These are phyloP conservation scores for Pygmarrhopalites habei DNA, from an alignment of 1,140 invertebrate species.

Conservation along the genomic window DNA sequence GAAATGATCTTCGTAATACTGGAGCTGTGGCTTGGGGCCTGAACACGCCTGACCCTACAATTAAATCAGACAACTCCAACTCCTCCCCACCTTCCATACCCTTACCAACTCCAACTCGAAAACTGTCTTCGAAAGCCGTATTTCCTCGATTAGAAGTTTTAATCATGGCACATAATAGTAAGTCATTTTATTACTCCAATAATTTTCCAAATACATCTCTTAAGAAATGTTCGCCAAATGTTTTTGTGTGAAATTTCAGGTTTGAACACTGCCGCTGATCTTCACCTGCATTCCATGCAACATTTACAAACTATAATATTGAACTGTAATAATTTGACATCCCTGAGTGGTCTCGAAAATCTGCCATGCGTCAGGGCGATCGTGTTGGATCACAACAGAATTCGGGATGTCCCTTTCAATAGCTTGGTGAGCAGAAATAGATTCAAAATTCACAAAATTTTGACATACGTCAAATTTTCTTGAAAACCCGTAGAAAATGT, in stretches of 20 bases:
- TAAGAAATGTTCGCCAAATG: background rate
- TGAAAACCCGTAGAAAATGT: too few relatives aligned
- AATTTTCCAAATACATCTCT: background rate
- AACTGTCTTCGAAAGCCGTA: conserved; percentile 3
- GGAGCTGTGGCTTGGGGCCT: conserved; percentile 7
- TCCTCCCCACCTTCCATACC: background rate
- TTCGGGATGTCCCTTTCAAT: conserved; percentile 25
- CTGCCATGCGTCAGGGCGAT: conserved; percentile 21
- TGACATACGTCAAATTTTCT: too few relatives aligned
- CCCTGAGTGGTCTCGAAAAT: conserved; percentile 17
- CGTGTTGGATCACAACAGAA: conserved; percentile 31
- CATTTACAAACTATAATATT: conserved; percentile 24
- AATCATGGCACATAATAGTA: conserved; percentile 32
- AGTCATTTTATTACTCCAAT: background rate
- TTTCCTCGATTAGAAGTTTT: conserved; percentile 32
- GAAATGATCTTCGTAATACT: conserved; percentile 5
- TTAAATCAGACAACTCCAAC: background rate
- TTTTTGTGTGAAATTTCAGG: conserved; percentile 7
- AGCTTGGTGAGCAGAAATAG: too few relatives aligned
- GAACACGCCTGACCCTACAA: background rate
- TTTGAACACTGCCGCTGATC: conserved; percentile 8
- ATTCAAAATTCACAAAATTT: too few relatives aligned
- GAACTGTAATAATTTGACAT: conserved; percentile 28
- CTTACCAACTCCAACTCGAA: background rate
- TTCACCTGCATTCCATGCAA: conserved; percentile 27